Evolutionary conservation across 2,888 invertebrate species (phyloP).

Genomic region (Creontiades dilutus): DNA sequence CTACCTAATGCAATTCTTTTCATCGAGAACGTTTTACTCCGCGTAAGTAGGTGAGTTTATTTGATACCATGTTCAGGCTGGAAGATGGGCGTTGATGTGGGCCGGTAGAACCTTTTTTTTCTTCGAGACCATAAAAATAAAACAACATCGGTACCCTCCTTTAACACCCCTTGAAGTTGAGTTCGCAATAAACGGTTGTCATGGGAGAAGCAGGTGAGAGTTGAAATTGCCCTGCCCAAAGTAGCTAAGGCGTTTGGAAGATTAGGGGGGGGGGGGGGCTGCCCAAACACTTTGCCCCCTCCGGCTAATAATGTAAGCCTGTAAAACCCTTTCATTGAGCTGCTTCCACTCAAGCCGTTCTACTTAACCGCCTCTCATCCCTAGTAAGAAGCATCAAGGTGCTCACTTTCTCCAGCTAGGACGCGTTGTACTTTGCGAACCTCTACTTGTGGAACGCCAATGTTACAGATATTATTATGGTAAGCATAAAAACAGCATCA

Average conservation of each 20-base stretch:
- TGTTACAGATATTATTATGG: too few relatives aligned
- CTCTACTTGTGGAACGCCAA: neutral
- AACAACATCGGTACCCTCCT: neutral
- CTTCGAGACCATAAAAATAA: conserved; percentile 15
- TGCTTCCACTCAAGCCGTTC: conserved; percentile 41
- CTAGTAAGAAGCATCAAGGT: conserved; percentile 11
- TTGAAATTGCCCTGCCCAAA: conserved; percentile 11
- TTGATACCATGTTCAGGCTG: too few relatives aligned
- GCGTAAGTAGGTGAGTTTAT: too few relatives aligned
- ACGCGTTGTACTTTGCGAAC: conserved; percentile 3
- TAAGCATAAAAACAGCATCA: too few relatives aligned
- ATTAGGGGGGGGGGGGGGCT: neutral
- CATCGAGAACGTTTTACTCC: too few relatives aligned
- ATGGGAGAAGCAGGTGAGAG: conserved; percentile 39
- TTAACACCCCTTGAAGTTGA: neutral
- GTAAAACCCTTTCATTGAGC: conserved; percentile 47
- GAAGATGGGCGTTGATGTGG: too few relatives aligned
- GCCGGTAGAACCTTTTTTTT: neutral
- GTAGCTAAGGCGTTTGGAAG: conserved; percentile 34
- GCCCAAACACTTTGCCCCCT: neutral
- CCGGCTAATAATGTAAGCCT: conserved; percentile 47
- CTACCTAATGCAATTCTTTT: too few relatives aligned
- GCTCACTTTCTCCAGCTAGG: conserved; percentile 6
- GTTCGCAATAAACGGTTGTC: conserved; percentile 8
- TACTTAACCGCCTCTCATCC: conserved; percentile 41